Conservation (phyloP, 2,888 invertebrate species). For the Aporophyla nigra region DNA sequence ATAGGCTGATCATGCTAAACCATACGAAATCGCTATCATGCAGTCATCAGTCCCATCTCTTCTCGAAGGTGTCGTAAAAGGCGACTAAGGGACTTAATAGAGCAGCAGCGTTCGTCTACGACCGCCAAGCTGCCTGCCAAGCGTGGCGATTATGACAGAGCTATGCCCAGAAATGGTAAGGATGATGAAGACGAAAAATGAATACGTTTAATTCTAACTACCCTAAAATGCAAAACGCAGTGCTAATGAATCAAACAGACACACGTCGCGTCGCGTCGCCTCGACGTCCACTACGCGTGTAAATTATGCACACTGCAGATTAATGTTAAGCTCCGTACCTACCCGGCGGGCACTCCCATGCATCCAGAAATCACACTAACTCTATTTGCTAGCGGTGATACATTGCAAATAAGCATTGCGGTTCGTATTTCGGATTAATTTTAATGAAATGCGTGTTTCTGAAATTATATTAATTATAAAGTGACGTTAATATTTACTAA, state of each 20-base stretch:
- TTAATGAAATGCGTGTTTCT: background rate
- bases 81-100: no score
- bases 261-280: background rate
- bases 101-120: no score
- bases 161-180: no score
- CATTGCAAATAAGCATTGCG: background rate
- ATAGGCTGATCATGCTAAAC: background rate
- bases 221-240: background rate
- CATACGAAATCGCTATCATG: background rate
- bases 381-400: constrained; percentile 10
- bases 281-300: background rate
- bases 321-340: background rate
- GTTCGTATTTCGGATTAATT: background rate
- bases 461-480: background rate
- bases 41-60: no score
- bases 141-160: no score
- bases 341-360: no score
- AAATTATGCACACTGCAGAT: background rate
- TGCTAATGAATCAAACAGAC: background rate
- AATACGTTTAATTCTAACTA: background rate
- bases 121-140: no score
- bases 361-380: constrained; percentile 2
- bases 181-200: background rate
- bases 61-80: no score
- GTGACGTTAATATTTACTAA: background rate